Conservation (phyloP, 2,113 vertebrate species). For the Axis porcinus region DNA sequence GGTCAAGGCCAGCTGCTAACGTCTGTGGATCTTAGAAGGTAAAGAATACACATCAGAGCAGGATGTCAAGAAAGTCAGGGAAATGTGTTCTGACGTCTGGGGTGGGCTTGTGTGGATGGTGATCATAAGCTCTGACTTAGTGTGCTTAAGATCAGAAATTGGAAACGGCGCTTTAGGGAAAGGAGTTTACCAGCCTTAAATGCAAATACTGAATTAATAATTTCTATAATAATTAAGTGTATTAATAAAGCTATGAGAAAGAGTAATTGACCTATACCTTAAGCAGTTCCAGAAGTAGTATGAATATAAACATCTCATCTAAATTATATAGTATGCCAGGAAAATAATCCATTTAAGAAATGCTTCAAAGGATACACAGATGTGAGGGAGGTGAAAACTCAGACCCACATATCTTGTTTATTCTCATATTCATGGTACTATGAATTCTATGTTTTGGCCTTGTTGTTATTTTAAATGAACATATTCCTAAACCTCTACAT, state of each 20-base stretch:
- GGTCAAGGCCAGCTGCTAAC: not conserved
- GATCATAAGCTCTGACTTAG: not conserved
- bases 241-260: not conserved
- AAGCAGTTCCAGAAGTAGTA: not conserved
- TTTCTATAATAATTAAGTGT: not conserved
- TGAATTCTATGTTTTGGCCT: not conserved
- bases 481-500: not conserved
- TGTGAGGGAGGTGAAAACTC: not conserved
- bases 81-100: not conserved
- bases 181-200: not conserved
- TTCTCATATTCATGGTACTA: not conserved
- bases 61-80: not conserved
- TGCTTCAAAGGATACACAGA: not conserved
- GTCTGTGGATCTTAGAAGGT: not conserved
- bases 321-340: not conserved
- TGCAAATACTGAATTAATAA: not conserved
- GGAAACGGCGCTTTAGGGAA: not conserved
- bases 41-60: not conserved
- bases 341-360: not conserved
- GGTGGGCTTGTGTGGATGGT: not conserved
- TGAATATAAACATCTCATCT: constrained; percentile 12
- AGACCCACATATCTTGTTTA: not conserved
- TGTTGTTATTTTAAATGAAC: not conserved
- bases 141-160: not conserved
- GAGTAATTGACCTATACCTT: not conserved